Evolutionary conservation across 2,888 invertebrate genomes (phyloP).

Genomic region (Rhagonycha lutea): DNA sequence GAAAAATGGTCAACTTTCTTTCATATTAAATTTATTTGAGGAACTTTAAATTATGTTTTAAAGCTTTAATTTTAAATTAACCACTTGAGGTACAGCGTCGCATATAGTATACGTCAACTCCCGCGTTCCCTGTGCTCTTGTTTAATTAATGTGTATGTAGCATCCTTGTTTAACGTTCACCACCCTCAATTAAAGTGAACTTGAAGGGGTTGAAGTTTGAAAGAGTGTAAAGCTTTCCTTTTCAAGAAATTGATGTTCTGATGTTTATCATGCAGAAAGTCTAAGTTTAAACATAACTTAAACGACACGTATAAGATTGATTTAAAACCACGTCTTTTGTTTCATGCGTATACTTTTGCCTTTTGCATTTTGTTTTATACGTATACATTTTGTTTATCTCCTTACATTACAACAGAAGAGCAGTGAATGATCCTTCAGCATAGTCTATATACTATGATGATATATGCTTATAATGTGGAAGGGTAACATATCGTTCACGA

Average conservation of each 20-base stretch:
- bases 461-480: not conserved
- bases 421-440: not conserved
- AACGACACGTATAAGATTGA: not conserved
- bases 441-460: not conserved
- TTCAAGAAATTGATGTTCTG: not conserved
- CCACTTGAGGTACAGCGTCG: no score
- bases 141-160: no score
- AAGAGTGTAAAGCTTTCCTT: not conserved
- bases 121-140: no score
- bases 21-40: no score
- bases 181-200: no score
- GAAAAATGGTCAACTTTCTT: no score
- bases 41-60: no score
- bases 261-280: not conserved
- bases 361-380: not conserved
- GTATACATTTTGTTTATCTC: not conserved
- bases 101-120: no score
- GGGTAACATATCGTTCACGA: not conserved
- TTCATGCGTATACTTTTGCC: not conserved
- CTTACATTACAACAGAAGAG: not conserved
- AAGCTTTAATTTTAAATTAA: no score
- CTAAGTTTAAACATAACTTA: not conserved
- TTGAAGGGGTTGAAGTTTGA: no score
- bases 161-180: no score
- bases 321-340: not conserved